Percentiles rank a stretch among this genome's conserved stretches.
These are phyloP conservation scores for Aphrophora alni DNA, from an alignment of 2,888 invertebrate species.

Conservation along the genomic window DNA sequence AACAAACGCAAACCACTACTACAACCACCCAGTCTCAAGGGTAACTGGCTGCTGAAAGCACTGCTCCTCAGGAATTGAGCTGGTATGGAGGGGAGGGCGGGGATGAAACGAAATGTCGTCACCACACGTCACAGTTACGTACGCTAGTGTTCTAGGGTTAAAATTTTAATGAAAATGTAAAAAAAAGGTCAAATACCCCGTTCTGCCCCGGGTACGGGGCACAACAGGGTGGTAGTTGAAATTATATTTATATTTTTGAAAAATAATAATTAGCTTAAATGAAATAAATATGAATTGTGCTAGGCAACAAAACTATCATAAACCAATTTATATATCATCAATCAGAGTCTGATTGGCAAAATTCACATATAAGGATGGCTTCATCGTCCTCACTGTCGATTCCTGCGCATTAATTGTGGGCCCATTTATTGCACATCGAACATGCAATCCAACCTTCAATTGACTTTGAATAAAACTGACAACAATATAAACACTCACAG, in stretches of 20 bases:
- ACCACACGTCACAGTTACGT: too few relatives aligned
- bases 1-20: too few relatives aligned
- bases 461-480: conserved; percentile 7
- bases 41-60: too few relatives aligned
- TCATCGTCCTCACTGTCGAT: conserved; percentile 21
- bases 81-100: too few relatives aligned
- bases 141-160: too few relatives aligned
- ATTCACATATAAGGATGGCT: background rate
- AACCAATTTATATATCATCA: too few relatives aligned
- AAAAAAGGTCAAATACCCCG: background rate
- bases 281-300: too few relatives aligned
- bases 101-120: too few relatives aligned
- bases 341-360: background rate
- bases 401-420: conserved; percentile 20
- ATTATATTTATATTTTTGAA: background rate
- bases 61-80: background rate
- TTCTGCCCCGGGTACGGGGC: background rate
- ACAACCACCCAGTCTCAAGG: too few relatives aligned
- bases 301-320: too few relatives aligned
- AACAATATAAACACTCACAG: conserved; percentile 10
- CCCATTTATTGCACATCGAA: conserved; percentile 1
- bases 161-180: background rate
- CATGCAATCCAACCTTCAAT: conserved; percentile 21
- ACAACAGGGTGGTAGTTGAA: background rate
- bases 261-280: background rate